Conservation (phyloP, 2,888 invertebrate species). For the Yponomeuta cagnagella region DNA sequence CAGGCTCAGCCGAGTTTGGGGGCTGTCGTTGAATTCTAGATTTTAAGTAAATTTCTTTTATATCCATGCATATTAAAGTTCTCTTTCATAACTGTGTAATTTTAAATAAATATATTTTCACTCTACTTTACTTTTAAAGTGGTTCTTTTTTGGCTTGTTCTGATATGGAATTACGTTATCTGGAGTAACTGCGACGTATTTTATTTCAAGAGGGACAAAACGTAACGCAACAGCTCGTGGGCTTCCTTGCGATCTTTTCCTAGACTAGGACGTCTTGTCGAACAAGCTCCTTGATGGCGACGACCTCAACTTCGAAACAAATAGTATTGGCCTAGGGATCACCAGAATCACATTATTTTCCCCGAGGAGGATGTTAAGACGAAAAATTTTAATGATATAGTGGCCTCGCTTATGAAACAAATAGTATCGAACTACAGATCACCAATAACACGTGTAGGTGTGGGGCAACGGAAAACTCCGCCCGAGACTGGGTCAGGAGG, state of each 20-base stretch:
- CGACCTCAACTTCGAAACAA: background rate
- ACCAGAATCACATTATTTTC: background rate
- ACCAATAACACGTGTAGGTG: background rate
- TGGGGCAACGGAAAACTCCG: background rate
- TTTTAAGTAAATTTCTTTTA: no score
- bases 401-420: background rate
- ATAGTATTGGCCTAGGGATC: background rate
- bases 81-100: no score
- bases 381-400: background rate
- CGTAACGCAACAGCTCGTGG: background rate
- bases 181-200: no score
- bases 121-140: no score
- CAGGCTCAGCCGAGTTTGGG: no score
- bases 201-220: background rate
- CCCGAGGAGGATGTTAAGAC: no score
- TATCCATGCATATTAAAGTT: no score
- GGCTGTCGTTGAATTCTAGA: no score
- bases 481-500: background rate
- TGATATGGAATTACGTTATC: no score
- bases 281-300: no score
- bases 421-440: background rate
- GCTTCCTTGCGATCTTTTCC: background rate
- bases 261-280: background rate
- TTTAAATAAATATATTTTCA: no score
- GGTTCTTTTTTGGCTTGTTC: no score